These are phyloP conservation scores for Cantharis lateralis DNA, from an alignment of 2,888 invertebrate species.

Conservation along the genomic window DNA sequence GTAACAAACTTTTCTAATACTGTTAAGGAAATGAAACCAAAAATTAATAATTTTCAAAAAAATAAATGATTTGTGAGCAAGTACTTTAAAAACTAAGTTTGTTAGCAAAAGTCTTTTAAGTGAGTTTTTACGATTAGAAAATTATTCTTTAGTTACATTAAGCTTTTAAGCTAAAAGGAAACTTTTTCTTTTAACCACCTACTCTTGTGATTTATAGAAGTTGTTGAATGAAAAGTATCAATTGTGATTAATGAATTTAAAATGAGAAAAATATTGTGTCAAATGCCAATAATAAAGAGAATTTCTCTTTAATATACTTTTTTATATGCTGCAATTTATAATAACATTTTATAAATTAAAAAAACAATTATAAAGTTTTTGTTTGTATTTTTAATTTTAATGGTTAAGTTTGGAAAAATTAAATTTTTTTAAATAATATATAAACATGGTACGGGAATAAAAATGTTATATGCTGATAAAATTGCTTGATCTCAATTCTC, in stretches of 20 bases:
- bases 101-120: not conserved
- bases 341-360: not conserved
- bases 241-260: constrained; percentile 2
- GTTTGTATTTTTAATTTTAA: too few species aligned
- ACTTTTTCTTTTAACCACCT: constrained; percentile 1
- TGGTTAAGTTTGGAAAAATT: too few species aligned
- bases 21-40: not conserved
- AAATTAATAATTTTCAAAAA: not conserved
- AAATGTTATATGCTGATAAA: too few species aligned
- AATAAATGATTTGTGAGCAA: not conserved
- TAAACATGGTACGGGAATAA: too few species aligned
- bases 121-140: constrained; percentile 5
- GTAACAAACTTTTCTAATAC: not conserved
- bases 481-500: too few species aligned
- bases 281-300: not conserved
- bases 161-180: constrained; percentile 2
- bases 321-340: not conserved
- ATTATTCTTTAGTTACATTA: constrained; percentile 1
- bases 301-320: not conserved
- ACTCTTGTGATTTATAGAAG: not conserved
- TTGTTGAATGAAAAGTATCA: not conserved
- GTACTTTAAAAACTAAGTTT: not conserved
- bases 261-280: not conserved
- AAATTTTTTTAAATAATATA: too few species aligned
- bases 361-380: too few species aligned